A percentile compares a stretch with the other conserved stretches of the same genome.
Evolutionary conservation across 2,113 vertebrate genomes (phyloP).

Genomic region (Stigmatopora argus): DNA sequence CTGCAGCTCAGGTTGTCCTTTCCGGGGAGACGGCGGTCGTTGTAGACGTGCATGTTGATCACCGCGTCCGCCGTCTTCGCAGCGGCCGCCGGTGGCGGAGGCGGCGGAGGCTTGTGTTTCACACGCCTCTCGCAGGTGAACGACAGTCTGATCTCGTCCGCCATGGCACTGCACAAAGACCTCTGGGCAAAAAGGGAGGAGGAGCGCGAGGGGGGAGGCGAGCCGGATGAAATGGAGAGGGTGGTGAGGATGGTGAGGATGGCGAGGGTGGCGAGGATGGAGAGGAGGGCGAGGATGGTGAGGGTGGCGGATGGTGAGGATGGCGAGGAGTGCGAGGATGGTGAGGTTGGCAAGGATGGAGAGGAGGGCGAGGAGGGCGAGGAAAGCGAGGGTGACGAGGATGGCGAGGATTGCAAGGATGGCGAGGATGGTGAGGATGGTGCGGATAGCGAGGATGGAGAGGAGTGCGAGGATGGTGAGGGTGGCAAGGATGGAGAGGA

Average conservation of each 20-base stretch:
- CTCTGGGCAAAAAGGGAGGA: slow-evolving; percentile 79
- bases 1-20: slow-evolving; percentile 93
- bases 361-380: slow-evolving; percentile 34
- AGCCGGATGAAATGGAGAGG: slow-evolving; percentile 23
- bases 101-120: slow-evolving; percentile 87
- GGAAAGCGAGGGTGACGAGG: slow-evolving; percentile 37
- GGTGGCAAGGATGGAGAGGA: slow-evolving; percentile 18
- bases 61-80: slow-evolving; percentile 92
- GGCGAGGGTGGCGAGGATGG: slow-evolving; percentile 33
- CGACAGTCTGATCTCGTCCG: slow-evolving; percentile 92
- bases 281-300: slow-evolving; percentile 37
- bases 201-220: slow-evolving; percentile 34
- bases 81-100: slow-evolving; percentile 77
- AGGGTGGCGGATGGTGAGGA: slow-evolving; percentile 44
- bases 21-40: slow-evolving; percentile 92
- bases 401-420: slow-evolving; percentile 1
- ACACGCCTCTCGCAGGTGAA: slow-evolving; percentile 94
- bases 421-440: slow-evolving; percentile 33
- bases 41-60: slow-evolving; percentile 99
- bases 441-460: slow-evolving; percentile 19
- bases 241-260: slow-evolving; percentile 17
- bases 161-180: slow-evolving; percentile 95
- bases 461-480: slow-evolving; percentile 35
- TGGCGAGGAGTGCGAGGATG: too few species aligned
- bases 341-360: slow-evolving; percentile 16